A percentile compares a stretch with the other conserved stretches of the same genome.
Conservation (phyloP, 2,888 invertebrate genomes). For the Cataglyphis cursor region DNA sequence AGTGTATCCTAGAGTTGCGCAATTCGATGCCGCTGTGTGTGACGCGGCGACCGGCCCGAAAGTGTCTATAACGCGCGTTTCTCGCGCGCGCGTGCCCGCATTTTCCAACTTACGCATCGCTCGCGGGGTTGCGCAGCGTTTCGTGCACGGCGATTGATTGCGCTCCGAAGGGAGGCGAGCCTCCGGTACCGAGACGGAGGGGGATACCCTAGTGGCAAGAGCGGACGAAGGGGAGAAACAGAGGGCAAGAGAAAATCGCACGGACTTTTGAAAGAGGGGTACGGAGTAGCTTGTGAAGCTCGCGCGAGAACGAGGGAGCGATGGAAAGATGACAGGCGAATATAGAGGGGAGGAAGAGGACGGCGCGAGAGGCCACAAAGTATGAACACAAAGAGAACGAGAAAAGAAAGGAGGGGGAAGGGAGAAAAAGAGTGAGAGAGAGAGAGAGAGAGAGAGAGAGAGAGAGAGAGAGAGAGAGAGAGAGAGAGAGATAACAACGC, state of each 20-base stretch:
- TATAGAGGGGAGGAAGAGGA: neutral
- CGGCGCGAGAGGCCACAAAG: constrained; percentile 42
- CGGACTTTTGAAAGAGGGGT: constrained; percentile 62
- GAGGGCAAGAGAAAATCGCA: neutral
- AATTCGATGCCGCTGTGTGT: constrained; percentile 66
- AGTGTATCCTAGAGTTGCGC: constrained; percentile 69
- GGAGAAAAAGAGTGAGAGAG: constrained; percentile 20
- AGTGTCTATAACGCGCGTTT: constrained; percentile 50
- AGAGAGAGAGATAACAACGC: constrained; percentile 59
- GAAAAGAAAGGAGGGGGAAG: constrained; percentile 61
- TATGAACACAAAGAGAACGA: constrained; percentile 57
- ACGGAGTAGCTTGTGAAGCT: constrained; percentile 39
- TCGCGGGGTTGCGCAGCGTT: constrained; percentile 61
- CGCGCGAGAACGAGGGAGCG: constrained; percentile 59
- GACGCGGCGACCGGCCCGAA: constrained; percentile 66
- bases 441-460: constrained; percentile 44
- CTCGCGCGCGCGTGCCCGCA: constrained; percentile 42
- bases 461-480: constrained; percentile 45
- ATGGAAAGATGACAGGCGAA: constrained; percentile 31
- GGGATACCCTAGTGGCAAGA: constrained; percentile 47
- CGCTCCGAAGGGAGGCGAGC: constrained; percentile 62
- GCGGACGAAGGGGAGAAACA: constrained; percentile 28
- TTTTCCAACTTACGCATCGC: constrained; percentile 63
- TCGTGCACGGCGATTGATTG: constrained; percentile 66
- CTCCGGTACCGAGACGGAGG: constrained; percentile 23